These are phyloP conservation scores for Megaustenia siamemsis DNA, from an alignment of 2,888 invertebrate genomes.

Conservation along the genomic window DNA sequence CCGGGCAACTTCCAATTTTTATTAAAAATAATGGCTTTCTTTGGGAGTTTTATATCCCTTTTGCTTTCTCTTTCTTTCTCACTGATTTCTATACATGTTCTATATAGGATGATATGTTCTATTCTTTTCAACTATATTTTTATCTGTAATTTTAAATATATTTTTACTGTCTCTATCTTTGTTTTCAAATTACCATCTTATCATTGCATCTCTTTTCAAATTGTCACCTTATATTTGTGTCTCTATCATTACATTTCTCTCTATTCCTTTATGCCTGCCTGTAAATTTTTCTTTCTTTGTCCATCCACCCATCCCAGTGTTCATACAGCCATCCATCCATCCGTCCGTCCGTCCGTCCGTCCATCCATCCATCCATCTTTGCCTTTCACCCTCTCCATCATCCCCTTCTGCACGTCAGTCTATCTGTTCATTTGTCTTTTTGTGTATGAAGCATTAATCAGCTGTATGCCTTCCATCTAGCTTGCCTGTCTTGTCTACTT, in stretches of 20 bases:
- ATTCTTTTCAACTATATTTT: too few species aligned
- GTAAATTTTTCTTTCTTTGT: too few species aligned
- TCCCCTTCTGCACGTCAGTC: not conserved
- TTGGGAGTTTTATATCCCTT: not conserved
- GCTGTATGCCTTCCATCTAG: not conserved
- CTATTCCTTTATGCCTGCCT: not conserved
- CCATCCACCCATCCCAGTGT: not conserved
- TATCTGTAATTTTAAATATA: too few species aligned
- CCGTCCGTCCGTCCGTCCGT: too few species aligned
- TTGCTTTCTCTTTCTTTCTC: not conserved
- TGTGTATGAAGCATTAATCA: too few species aligned
- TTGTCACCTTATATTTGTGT: not conserved
- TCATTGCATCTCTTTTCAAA: too few species aligned
- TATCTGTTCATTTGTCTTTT: not conserved
- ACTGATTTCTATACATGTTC: too few species aligned
- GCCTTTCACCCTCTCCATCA: not conserved
- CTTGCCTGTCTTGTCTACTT: not conserved
- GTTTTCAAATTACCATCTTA: too few species aligned
- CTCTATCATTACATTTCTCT: not conserved
- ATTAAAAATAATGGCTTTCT: not conserved
- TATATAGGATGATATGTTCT: too few species aligned
- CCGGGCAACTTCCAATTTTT: not conserved
- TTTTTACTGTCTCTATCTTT: too few species aligned
- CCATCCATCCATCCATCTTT: too few species aligned
- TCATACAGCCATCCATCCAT: not conserved